Percentiles rank a stretch among this genome's conserved stretches.
These are phyloP conservation scores for Tipula lateralis DNA, from an alignment of 2,888 invertebrate species.

Conservation along the genomic window DNA sequence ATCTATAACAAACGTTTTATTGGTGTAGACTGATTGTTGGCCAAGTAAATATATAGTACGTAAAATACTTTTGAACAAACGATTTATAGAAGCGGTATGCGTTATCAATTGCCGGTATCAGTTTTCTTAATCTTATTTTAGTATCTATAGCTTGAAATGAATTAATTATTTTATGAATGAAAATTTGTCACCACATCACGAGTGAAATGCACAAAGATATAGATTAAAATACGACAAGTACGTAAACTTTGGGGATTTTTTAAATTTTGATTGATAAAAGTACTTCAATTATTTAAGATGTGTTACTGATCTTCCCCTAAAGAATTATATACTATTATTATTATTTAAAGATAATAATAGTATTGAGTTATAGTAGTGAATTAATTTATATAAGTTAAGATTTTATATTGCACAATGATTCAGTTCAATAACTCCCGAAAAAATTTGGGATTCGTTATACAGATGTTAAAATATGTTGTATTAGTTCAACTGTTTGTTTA, in stretches of 20 bases:
- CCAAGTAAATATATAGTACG: not conserved
- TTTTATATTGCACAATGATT: no score
- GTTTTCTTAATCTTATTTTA: not conserved
- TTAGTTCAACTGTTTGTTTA: no score
- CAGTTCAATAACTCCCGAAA: no score
- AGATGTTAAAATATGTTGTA: no score
- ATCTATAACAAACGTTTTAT: not conserved
- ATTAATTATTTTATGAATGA: not conserved
- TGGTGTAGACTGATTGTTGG: not conserved
- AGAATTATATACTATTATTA: no score
- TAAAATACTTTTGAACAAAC: not conserved
- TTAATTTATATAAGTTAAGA: no score
- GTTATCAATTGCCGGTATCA: not conserved
- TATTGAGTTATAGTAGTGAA: no score
- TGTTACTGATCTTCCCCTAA: no score
- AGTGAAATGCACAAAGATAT: not conserved
- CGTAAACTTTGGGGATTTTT: not conserved
- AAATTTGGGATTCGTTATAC: no score
- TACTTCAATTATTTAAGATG: no score
- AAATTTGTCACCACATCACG: not conserved
- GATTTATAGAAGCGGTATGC: not conserved
- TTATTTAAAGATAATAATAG: no score
- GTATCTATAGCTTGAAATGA: not conserved
- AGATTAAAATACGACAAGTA: not conserved
- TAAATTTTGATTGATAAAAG: no score